A percentile compares a stretch with the other conserved stretches of the same genome.
Conservation (phyloP, 30 jellyfish, hydroid and myxozoan genomes). For the Aurelia sp. region DNA sequence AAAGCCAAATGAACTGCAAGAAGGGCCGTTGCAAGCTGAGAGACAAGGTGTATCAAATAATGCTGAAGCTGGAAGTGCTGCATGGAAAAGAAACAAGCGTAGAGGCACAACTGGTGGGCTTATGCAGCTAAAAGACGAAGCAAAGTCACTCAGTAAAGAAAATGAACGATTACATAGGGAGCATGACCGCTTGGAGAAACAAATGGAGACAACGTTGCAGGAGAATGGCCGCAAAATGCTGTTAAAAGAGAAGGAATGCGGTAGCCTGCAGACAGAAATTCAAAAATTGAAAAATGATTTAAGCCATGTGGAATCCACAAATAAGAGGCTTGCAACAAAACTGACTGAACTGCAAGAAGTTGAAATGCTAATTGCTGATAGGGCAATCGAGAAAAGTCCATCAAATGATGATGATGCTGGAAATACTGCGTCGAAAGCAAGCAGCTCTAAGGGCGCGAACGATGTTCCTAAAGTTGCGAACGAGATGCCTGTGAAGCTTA, state of each 20-base stretch:
- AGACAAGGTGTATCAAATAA: not conserved
- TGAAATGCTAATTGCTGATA: too few relatives aligned
- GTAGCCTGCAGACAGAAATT: not conserved
- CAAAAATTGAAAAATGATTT: too few relatives aligned
- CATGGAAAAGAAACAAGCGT: not conserved
- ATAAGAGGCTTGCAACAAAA: not conserved
- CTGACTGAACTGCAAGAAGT: too few relatives aligned
- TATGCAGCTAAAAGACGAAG: not conserved
- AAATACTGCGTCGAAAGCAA: too few relatives aligned
- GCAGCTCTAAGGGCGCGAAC: too few relatives aligned
- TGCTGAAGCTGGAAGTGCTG: not conserved
- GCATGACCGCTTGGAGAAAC: not conserved
- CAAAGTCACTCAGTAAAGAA: not conserved
- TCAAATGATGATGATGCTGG: too few relatives aligned
- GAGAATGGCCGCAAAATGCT: not conserved
- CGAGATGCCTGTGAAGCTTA: not conserved
- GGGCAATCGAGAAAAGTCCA: too few relatives aligned
- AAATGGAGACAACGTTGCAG: not conserved
- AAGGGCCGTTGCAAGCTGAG: not conserved
- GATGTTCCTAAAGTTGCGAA: not conserved
- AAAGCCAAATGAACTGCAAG: not conserved
- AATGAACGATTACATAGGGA: conserved; percentile 5
- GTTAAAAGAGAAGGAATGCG: conserved; percentile 5
- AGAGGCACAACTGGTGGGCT: not conserved
- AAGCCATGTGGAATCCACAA: too few relatives aligned